Percentiles rank a stretch among this genome's conserved stretches.
Evolutionary conservation across 2,113 vertebrate genomes (phyloP).

Genomic region (Notarius lentiginosus): DNA sequence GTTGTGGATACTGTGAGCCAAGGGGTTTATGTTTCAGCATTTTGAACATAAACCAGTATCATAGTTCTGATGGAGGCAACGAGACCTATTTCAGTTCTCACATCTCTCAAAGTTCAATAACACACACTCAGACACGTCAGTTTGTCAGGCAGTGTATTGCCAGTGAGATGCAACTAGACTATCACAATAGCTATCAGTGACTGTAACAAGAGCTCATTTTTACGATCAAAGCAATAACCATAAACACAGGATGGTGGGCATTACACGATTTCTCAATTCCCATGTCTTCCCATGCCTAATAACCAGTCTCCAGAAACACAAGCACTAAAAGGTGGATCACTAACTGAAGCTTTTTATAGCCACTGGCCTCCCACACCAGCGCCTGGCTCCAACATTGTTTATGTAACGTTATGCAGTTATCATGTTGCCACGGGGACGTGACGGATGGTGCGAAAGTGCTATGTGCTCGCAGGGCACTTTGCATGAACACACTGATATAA

Average conservation of each 20-base stretch:
- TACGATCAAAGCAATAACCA: neutral
- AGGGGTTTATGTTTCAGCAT: conserved; percentile 51
- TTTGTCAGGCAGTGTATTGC: neutral
- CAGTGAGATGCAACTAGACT: neutral
- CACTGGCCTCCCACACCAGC: conserved; percentile 35
- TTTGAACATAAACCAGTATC: conserved; percentile 46
- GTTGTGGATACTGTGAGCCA: conserved; percentile 35
- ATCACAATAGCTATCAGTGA: neutral
- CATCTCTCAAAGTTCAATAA: conserved; percentile 25
- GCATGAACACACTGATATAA: conserved; percentile 54
- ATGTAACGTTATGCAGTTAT: conserved; percentile 57
- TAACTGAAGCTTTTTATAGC: conserved; percentile 44
- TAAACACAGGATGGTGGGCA: conserved; percentile 21
- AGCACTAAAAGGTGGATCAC: conserved; percentile 40
- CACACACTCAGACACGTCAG: conserved; percentile 32
- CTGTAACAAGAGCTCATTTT: neutral
- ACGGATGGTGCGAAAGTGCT: conserved; percentile 53
- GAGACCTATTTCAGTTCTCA: conserved; percentile 39
- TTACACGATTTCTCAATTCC: conserved; percentile 28
- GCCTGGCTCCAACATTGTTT: conserved; percentile 49
- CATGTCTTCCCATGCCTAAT: conserved; percentile 41
- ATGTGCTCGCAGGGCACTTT: conserved; percentile 54
- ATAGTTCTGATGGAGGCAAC: conserved; percentile 37
- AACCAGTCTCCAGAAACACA: conserved; percentile 16
- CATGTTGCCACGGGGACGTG: conserved; percentile 56